Evolutionary conservation across 2,888 invertebrate genomes (phyloP).

Genomic region (Drosophila meridionalis): DNA sequence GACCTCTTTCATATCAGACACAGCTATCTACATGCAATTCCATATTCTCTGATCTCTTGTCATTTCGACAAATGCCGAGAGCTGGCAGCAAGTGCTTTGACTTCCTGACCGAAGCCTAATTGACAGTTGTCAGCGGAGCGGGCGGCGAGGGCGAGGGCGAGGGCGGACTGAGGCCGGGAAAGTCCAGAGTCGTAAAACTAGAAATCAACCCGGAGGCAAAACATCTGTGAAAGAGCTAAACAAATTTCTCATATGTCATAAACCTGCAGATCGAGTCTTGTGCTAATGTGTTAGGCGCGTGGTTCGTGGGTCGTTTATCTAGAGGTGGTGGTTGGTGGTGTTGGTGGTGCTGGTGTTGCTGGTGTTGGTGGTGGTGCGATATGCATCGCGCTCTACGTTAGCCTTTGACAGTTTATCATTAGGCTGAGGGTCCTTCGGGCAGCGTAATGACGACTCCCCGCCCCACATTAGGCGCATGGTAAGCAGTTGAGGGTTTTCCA

Average conservation of each 20-base stretch:
- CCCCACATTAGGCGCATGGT: conserved; percentile 5
- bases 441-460: neutral
- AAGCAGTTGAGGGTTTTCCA: conserved; percentile 46
- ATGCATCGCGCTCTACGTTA: conserved; percentile 1
- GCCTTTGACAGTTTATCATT: conserved; percentile 8
- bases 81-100: neutral
- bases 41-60: neutral
- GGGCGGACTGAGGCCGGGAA: neutral
- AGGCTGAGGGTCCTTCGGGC: conserved; percentile 1
- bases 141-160: neutral
- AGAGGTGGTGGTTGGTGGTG: conserved; percentile 1
- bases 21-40: neutral
- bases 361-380: conserved; percentile 3
- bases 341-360: neutral
- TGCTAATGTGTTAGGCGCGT: conserved; percentile 8
- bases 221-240: conserved; percentile 9
- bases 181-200: neutral
- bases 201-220: conserved; percentile 5
- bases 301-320: conserved; percentile 1
- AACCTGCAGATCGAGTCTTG: neutral
- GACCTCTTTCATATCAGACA: neutral
- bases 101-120: neutral
- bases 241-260: conserved; percentile 4
- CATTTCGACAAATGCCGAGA: neutral
- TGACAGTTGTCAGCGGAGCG: neutral